These are phyloP conservation scores for Bombus vancouverensis DNA, from an alignment of 1,140 invertebrate genomes.

Conservation along the genomic window DNA sequence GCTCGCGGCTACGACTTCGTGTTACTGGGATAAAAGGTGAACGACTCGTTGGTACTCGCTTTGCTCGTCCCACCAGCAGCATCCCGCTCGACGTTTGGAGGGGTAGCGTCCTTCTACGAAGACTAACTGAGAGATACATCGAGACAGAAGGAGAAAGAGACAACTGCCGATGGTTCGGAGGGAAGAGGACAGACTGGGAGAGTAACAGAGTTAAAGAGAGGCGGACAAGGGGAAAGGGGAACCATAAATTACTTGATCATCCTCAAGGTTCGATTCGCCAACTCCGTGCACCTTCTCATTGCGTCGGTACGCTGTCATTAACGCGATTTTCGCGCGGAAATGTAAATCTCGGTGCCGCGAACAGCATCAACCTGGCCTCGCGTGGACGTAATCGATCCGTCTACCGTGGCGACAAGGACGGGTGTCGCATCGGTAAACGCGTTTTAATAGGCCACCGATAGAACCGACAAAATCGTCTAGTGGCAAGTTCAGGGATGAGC, in stretches of 20 bases:
- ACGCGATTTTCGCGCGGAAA: constrained; percentile 45
- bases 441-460: not conserved
- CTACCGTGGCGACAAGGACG: constrained; percentile 9
- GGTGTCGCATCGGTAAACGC: not conserved
- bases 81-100: constrained; percentile 64
- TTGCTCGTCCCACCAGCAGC: constrained; percentile 66
- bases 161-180: not conserved
- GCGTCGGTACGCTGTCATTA: constrained; percentile 43
- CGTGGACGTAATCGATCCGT: constrained; percentile 15
- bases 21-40: constrained; percentile 84
- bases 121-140: constrained; percentile 47
- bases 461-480: not conserved
- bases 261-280: constrained; percentile 63
- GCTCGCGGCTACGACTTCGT: constrained; percentile 79
- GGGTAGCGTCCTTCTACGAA: constrained; percentile 68
- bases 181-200: not conserved
- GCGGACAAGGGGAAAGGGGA: constrained; percentile 18
- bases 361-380: not conserved
- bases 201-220: not conserved
- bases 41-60: constrained; percentile 74
- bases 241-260: constrained; percentile 68
- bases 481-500: not conserved
- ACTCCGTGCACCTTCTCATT: constrained; percentile 52
- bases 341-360: constrained; percentile 17
- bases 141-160: constrained; percentile 11